Evolutionary conservation across 2,797 vertebrate species (phyloP).

Genomic region (Moxostoma hubbsi): DNA sequence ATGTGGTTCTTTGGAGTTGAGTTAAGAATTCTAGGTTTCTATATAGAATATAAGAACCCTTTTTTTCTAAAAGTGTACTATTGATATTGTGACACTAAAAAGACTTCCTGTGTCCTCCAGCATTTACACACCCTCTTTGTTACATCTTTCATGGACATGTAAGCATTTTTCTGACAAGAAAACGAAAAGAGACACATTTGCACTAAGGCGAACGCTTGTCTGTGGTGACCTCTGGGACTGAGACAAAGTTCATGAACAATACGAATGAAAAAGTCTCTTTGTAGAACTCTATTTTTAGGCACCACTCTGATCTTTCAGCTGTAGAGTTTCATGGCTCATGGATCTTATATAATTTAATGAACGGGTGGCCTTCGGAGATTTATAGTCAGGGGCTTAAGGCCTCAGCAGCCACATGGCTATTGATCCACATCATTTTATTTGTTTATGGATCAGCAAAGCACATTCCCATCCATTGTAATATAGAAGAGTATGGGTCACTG

Average conservation of each 20-base stretch:
- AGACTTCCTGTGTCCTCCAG: conserved; percentile 58
- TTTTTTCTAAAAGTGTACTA: no score
- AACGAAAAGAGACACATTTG: conserved; percentile 56
- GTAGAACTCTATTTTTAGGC: conserved; percentile 76
- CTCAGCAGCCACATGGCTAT: conserved; percentile 70
- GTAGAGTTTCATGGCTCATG: conserved; percentile 74
- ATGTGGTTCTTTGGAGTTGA: no score
- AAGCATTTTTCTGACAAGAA: conserved; percentile 63
- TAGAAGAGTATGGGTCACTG: conserved; percentile 45
- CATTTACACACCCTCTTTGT: conserved; percentile 64
- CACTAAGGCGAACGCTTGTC: conserved; percentile 58
- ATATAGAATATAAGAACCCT: no score
- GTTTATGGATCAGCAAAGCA: conserved; percentile 75
- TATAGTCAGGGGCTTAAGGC: conserved; percentile 68
- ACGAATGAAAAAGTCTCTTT: conserved; percentile 67
- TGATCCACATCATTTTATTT: conserved; percentile 75
- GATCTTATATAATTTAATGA: conserved; percentile 82
- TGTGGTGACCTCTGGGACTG: conserved; percentile 66
- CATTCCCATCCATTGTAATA: conserved; percentile 53
- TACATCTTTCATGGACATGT: conserved; percentile 64
- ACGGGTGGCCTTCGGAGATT: conserved; percentile 71
- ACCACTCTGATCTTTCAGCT: conserved; percentile 63
- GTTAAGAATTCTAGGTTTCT: no score
- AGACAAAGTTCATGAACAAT: conserved; percentile 75
- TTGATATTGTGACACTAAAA: not conserved